Evolutionary conservation across 2,888 invertebrate species (phyloP).

Genomic region (Tenthredo scrophulariae): DNA sequence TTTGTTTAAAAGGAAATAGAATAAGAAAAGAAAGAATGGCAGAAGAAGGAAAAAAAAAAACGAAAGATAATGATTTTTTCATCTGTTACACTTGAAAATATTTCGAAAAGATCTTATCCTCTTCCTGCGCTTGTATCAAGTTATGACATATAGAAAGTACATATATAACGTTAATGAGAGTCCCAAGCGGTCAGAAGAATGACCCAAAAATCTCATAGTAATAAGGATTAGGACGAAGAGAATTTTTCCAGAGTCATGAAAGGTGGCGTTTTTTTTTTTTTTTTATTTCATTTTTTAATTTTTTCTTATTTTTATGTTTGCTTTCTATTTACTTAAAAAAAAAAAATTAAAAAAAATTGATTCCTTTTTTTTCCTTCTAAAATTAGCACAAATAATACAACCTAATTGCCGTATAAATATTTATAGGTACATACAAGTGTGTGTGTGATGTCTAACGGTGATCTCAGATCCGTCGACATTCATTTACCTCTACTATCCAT

Average conservation of each 20-base stretch:
- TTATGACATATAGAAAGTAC: too few species aligned
- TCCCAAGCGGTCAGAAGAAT: too few species aligned
- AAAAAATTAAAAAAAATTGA: neutral
- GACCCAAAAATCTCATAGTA: too few species aligned
- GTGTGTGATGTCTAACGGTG: neutral
- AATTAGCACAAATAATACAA: neutral
- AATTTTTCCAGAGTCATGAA: neutral
- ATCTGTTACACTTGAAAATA: too few species aligned
- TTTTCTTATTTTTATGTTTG: neutral
- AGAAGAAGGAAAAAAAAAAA: too few species aligned
- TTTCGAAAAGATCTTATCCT: too few species aligned
- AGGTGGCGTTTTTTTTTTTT: neutral
- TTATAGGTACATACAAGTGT: neutral
- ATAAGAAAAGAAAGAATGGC: too few species aligned
- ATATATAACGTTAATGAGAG: too few species aligned
- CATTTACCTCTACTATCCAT: neutral
- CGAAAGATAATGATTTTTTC: too few species aligned
- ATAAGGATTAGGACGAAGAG: neutral
- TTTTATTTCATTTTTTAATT: too few species aligned
- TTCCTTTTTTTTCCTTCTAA: neutral
- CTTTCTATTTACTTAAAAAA: neutral
- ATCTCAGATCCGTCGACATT: neutral
- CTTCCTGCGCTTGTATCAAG: too few species aligned
- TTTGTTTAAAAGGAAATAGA: too few species aligned
- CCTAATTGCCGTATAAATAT: constrained; percentile 14